Evolutionary conservation across 2,888 invertebrate species (phyloP).

Genomic region (Tridacna crocea): DNA sequence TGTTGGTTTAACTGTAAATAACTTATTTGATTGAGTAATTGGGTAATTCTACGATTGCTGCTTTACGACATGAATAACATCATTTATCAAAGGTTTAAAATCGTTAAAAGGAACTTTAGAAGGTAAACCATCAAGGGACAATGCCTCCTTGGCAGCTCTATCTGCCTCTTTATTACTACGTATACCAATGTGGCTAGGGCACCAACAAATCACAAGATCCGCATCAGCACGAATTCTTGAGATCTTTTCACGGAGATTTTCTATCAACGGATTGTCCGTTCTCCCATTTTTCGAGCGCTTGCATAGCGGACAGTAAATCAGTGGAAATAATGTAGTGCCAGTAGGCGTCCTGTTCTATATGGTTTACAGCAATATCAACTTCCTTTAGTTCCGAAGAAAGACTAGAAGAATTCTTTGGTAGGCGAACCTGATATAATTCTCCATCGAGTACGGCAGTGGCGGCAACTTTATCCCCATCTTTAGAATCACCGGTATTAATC

Average conservation of each 20-base stretch:
- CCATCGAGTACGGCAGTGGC: too few species aligned
- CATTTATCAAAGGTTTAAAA: neutral
- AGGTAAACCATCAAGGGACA: neutral
- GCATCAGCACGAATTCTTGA: neutral
- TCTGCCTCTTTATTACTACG: neutral
- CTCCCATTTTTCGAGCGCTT: slow-evolving; percentile 12
- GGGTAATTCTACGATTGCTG: neutral
- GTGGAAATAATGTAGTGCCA: slow-evolving; percentile 16
- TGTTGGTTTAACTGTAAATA: neutral
- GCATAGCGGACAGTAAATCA: slow-evolving; percentile 24
- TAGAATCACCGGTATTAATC: too few species aligned
- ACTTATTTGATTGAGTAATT: neutral
- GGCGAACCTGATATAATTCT: neutral
- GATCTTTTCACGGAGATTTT: slow-evolving; percentile 8
- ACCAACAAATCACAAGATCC: neutral
- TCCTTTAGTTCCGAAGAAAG: slow-evolving; percentile 13
- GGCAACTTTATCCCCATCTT: too few species aligned
- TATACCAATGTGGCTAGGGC: neutral
- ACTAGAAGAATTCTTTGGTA: slow-evolving; percentile 29
- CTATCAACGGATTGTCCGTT: slow-evolving; percentile 12
- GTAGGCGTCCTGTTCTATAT: neutral
- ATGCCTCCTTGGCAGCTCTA: neutral
- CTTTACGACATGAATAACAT: neutral
- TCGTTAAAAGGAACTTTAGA: neutral
- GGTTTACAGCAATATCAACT: slow-evolving; percentile 12